These are phyloP conservation scores for Petrophora chlorosata DNA, from an alignment of 2,888 invertebrate genomes.

Conservation along the genomic window DNA sequence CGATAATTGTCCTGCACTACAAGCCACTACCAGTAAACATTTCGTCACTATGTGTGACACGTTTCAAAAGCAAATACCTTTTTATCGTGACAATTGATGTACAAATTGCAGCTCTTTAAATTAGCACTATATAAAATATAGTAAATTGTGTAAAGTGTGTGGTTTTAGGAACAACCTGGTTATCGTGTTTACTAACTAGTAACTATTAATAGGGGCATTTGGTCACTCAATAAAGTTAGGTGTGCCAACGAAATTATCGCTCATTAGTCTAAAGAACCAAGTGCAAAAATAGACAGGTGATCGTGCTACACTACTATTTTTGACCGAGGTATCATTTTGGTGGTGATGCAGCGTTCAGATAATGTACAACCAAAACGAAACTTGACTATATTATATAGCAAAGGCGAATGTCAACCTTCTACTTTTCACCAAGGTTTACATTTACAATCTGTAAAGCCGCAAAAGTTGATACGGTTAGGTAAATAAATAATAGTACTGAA, in stretches of 20 bases:
- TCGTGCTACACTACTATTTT: too few relatives aligned
- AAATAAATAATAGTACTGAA: too few relatives aligned
- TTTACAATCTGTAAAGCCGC: too few relatives aligned
- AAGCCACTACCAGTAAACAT: slow-evolving; percentile 1
- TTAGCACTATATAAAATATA: neutral
- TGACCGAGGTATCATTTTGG: too few relatives aligned
- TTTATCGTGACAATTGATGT: neutral
- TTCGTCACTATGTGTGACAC: neutral
- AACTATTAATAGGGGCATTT: slow-evolving; percentile 1
- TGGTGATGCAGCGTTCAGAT: too few relatives aligned
- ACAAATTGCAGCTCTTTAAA: neutral
- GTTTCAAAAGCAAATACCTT: slow-evolving; percentile 3
- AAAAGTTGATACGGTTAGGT: too few relatives aligned
- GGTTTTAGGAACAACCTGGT: neutral
- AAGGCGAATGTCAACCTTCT: too few relatives aligned
- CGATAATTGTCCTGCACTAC: slow-evolving; percentile 1
- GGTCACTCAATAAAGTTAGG: slow-evolving; percentile 1
- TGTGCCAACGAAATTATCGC: neutral
- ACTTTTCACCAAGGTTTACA: too few relatives aligned
- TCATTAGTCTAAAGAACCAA: too few relatives aligned
- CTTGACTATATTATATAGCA: too few relatives aligned
- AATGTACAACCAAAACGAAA: too few relatives aligned
- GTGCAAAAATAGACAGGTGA: too few relatives aligned
- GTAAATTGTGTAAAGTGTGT: neutral
- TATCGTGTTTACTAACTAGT: slow-evolving; percentile 1